These are phyloP conservation scores for Platanista minor DNA, from an alignment of 2,113 vertebrate species.

Conservation along the genomic window DNA sequence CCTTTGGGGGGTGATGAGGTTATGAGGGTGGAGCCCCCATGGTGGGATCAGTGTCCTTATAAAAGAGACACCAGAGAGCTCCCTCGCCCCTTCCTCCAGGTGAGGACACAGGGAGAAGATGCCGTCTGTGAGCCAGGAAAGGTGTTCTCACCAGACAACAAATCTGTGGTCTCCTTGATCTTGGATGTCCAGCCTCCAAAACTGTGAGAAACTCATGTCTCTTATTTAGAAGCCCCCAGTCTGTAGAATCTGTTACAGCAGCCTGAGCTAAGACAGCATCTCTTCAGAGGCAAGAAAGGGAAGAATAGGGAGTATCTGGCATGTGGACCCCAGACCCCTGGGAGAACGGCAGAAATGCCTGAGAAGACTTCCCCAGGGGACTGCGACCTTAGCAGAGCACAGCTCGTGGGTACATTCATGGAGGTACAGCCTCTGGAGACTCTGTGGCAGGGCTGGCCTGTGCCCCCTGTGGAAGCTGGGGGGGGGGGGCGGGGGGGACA, in stretches of 20 bases:
- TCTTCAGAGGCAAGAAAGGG: background rate
- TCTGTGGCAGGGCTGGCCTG: background rate
- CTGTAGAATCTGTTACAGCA: background rate
- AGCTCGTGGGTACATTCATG: background rate
- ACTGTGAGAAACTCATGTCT: background rate
- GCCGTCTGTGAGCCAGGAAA: too few species aligned
- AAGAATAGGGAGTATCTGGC: background rate
- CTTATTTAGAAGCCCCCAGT: background rate
- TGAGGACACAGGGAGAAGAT: background rate
- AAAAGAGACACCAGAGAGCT: background rate
- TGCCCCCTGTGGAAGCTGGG: fast-evolving
- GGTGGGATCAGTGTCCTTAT: background rate
- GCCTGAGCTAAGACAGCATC: background rate
- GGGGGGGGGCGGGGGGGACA: background rate
- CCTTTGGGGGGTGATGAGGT: background rate
- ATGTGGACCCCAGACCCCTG: background rate
- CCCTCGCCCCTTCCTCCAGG: background rate
- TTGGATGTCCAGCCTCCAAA: too few species aligned
- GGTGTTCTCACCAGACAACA: too few species aligned
- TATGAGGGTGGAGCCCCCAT: background rate
- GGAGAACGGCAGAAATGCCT: background rate
- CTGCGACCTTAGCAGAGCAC: background rate
- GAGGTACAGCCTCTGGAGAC: background rate
- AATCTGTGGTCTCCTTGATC: too few species aligned
- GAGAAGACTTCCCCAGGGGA: fast-evolving